Percentiles rank a stretch among this genome's conserved stretches.
These are phyloP conservation scores for Tipula helvola DNA, from an alignment of 2,888 invertebrate genomes.

Conservation along the genomic window DNA sequence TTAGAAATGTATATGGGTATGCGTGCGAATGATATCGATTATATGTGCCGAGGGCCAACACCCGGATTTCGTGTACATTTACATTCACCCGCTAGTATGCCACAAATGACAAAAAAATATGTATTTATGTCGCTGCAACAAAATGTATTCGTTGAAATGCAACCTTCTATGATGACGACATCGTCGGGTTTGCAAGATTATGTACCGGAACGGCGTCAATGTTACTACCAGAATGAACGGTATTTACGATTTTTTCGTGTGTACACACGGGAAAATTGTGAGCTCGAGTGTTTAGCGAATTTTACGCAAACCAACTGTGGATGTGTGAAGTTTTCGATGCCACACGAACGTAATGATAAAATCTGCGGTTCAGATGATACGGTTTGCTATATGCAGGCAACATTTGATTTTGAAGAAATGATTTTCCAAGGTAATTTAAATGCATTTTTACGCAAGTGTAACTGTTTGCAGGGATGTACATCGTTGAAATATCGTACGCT, in stretches of 20 bases:
- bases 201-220: conserved; percentile 43
- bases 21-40: conserved; percentile 48
- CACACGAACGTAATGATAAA: conserved; percentile 13
- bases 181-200: conserved; percentile 43
- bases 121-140: conserved; percentile 48
- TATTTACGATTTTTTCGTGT: conserved; percentile 45
- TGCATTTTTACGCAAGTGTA: conserved; percentile 33
- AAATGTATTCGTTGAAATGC: conserved; percentile 48
- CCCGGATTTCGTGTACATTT: conserved; percentile 55
- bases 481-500: conserved; percentile 51
- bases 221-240: conserved; percentile 48
- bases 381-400: background rate
- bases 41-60: conserved; percentile 56
- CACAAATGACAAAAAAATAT: conserved; percentile 47
- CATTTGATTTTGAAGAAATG: conserved; percentile 15
- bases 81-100: conserved; percentile 21
- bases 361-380: conserved; percentile 11
- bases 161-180: conserved; percentile 56
- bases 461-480: conserved; percentile 49
- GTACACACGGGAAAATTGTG: conserved; percentile 55
- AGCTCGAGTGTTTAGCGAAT: conserved; percentile 51
- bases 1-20: conserved; percentile 48
- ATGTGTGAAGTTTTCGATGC: conserved; percentile 58
- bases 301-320: conserved; percentile 42
- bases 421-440: background rate